phyloP scores from a whole-genome alignment of 2,113 vertebrate genomes.

The Phylloscopus trochiloides region DNA sequence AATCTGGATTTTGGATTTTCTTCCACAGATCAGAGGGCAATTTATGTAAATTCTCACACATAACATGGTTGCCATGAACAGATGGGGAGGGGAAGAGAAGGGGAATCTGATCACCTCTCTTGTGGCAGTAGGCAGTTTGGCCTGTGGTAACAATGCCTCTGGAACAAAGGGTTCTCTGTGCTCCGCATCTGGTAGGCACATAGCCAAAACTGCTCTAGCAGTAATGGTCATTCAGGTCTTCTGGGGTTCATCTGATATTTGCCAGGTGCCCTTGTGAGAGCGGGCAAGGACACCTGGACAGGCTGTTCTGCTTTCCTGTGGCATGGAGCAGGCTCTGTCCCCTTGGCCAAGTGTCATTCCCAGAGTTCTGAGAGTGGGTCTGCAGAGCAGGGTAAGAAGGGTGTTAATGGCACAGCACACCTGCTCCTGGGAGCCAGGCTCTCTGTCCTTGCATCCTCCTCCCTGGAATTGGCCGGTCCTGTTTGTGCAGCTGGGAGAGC shows the following conservation, averaged over 20 bases:
- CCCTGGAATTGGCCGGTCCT: background rate
- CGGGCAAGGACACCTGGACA: background rate
- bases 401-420: background rate
- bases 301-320: background rate
- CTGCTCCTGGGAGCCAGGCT: background rate
- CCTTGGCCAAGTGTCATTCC: background rate
- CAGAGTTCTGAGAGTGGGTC: background rate
- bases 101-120: conserved; percentile 67
- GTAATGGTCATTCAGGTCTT: conserved; percentile 52
- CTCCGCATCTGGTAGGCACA: conserved; percentile 62
- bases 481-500: background rate
- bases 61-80: conserved; percentile 47
- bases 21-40: conserved; percentile 57
- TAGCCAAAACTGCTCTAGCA: conserved; percentile 4
- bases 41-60: conserved; percentile 60
- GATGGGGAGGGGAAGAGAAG: conserved; percentile 66
- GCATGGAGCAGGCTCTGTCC: background rate
- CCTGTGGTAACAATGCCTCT: conserved; percentile 52
- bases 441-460: background rate
- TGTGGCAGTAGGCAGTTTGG: conserved; percentile 53
- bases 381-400: background rate
- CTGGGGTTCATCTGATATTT: conserved; percentile 36
- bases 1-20: conserved; percentile 66
- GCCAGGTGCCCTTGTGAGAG: background rate
- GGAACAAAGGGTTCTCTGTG: conserved; percentile 67